Evolutionary conservation across 2,888 invertebrate species (phyloP).

Genomic region (Eristalinus aeneus): DNA sequence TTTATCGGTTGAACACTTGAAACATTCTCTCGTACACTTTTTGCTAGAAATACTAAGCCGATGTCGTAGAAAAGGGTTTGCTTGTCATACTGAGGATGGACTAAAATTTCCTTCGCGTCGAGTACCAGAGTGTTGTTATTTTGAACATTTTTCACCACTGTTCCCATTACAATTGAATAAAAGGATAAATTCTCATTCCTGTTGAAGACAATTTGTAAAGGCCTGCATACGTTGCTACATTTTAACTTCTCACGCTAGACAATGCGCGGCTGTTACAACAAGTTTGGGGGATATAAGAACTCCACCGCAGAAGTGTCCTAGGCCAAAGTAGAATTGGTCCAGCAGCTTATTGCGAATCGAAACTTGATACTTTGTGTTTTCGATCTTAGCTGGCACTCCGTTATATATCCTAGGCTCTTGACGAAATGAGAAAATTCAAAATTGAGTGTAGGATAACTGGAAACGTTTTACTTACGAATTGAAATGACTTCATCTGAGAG

Average conservation of each 20-base stretch:
- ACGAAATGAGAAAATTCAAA: neutral
- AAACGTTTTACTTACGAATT: neutral
- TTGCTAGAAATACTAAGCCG: slow-evolving; percentile 55
- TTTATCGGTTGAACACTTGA: slow-evolving; percentile 44
- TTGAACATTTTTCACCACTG: neutral
- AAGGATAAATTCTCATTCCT: neutral
- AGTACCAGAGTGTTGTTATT: slow-evolving; percentile 28
- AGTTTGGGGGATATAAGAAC: slow-evolving; percentile 33
- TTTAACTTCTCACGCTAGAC: slow-evolving; percentile 31
- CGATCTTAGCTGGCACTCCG: slow-evolving; percentile 33
- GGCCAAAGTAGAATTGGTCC: slow-evolving; percentile 40
- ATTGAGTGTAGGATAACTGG: neutral
- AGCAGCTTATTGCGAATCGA: slow-evolving; percentile 32
- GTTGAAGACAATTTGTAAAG: neutral
- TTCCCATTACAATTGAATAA: slow-evolving; percentile 47
- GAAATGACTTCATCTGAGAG: too few species aligned
- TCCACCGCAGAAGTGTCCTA: slow-evolving; percentile 53
- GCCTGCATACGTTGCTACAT: neutral
- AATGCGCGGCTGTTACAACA: slow-evolving; percentile 60
- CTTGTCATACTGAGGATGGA: slow-evolving; percentile 29
- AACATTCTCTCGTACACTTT: slow-evolving; percentile 31
- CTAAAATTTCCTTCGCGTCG: neutral
- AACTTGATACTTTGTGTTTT: slow-evolving; percentile 44
- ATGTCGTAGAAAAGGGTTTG: slow-evolving; percentile 50
- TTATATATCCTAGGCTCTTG: slow-evolving; percentile 29